Evolutionary conservation across 2,888 invertebrate genomes (phyloP).

Genomic region (Neoaliturus tenellus): DNA sequence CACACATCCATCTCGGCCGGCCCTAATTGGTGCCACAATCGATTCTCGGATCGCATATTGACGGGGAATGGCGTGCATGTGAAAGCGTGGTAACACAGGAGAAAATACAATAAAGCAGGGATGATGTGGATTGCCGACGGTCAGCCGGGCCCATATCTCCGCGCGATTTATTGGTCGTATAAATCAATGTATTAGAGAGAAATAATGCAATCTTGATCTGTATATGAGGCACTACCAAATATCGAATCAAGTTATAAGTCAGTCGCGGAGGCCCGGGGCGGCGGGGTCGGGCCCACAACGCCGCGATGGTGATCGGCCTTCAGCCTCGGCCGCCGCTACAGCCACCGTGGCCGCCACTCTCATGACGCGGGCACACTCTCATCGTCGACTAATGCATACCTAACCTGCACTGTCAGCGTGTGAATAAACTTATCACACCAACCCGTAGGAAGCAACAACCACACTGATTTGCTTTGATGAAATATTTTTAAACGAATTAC

Average conservation of each 20-base stretch:
- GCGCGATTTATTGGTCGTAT: conserved; percentile 8
- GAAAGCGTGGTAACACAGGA: conserved; percentile 3
- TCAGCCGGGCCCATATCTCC: not conserved
- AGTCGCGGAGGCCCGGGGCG: not conserved
- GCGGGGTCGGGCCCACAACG: not conserved
- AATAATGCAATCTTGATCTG: conserved; percentile 33
- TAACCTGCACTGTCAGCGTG: not conserved
- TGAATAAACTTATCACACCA: no score
- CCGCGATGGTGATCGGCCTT: not conserved
- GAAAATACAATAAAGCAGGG: not conserved
- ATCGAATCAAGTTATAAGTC: not conserved
- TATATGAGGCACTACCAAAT: conserved; percentile 13
- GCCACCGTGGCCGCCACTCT: not conserved
- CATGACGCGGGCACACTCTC: not conserved
- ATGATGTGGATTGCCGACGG: not conserved
- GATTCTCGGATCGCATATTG: not conserved
- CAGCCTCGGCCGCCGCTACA: not conserved
- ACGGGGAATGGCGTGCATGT: not conserved
- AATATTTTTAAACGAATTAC: no score
- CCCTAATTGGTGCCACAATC: not conserved
- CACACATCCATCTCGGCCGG: not conserved
- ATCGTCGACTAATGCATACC: not conserved
- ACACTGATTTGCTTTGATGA: no score
- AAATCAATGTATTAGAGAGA: conserved; percentile 31
- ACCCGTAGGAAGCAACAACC: no score